phyloP scores from a whole-genome alignment of 2,888 invertebrate genomes.

The Tupiocoris notatus region DNA sequence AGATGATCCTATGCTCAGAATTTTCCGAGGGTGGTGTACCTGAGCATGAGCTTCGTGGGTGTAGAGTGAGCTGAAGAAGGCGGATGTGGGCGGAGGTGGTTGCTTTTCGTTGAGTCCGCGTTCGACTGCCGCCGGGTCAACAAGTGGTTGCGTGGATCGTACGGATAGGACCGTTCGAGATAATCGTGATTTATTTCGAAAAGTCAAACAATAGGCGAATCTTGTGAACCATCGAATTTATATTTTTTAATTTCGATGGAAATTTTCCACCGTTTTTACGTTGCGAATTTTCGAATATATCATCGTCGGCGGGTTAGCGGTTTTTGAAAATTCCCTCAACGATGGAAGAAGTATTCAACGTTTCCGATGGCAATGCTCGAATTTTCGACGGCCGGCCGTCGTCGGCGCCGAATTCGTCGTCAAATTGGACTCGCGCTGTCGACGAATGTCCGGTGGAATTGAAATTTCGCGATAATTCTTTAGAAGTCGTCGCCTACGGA shows the following conservation, averaged over 20 bases:
- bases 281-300: too few relatives aligned
- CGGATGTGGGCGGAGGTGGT: background rate
- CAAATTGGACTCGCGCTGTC: background rate
- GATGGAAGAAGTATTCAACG: background rate
- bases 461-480: slow-evolving; percentile 53
- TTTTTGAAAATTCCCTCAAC: too few relatives aligned
- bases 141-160: slow-evolving; percentile 9
- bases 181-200: too few relatives aligned
- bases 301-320: too few relatives aligned
- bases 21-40: background rate
- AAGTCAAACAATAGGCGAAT: too few relatives aligned
- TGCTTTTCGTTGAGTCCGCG: background rate
- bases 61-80: background rate
- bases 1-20: too few relatives aligned
- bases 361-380: background rate
- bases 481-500: slow-evolving; percentile 62
- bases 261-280: background rate
- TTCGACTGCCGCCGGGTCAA: slow-evolving; percentile 3
- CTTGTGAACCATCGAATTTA: too few relatives aligned
- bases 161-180: too few relatives aligned
- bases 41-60: background rate
- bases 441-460: slow-evolving; percentile 46
- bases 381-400: background rate
- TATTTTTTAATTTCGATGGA: background rate
- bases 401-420: background rate